Conservation (phyloP, 2,888 invertebrate genomes). For the Pimpla rufipes region DNA sequence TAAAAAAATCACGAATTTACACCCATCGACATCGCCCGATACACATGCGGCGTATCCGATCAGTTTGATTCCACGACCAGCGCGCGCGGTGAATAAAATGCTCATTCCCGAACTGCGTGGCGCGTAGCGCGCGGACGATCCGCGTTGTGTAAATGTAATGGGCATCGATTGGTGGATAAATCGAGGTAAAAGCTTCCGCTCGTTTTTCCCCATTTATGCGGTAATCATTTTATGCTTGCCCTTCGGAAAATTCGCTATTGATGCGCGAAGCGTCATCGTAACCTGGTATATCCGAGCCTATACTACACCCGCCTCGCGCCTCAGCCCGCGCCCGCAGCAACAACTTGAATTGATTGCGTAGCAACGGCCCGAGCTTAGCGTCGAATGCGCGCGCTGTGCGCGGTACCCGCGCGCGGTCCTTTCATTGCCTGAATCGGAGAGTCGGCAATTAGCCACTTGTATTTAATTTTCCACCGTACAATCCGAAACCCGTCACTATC, state of each 20-base stretch:
- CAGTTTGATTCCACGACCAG: background rate
- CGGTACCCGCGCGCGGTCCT: constrained; percentile 29
- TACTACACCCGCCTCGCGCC: constrained; percentile 4
- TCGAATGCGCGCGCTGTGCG: constrained; percentile 18
- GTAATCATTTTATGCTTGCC: constrained; percentile 40
- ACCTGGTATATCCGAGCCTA: constrained; percentile 3
- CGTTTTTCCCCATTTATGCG: constrained; percentile 35
- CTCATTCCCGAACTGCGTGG: background rate
- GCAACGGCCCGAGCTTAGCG: constrained; percentile 43
- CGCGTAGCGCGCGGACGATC: constrained; percentile 3
- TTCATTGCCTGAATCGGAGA: constrained; percentile 51
- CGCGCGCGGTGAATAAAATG: constrained; percentile 4
- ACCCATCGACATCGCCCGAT: background rate
- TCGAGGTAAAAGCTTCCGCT: constrained; percentile 48
- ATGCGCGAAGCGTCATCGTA: constrained; percentile 51
- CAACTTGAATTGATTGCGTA: constrained; percentile 57
- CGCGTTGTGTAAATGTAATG: constrained; percentile 32
- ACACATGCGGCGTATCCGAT: background rate
- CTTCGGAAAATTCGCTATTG: constrained; percentile 35
- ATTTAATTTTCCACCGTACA: constrained; percentile 52
- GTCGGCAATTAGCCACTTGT: constrained; percentile 62
- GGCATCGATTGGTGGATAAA: constrained; percentile 50
- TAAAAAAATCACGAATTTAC: constrained; percentile 7
- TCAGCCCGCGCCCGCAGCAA: constrained; percentile 32
- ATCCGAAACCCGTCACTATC: constrained; percentile 53